Evolutionary conservation across 2,888 invertebrate genomes (phyloP), one percentile per base, ranked within the genome.

Genomic region (Rhopalosiphum nymphaeae): DNA sequence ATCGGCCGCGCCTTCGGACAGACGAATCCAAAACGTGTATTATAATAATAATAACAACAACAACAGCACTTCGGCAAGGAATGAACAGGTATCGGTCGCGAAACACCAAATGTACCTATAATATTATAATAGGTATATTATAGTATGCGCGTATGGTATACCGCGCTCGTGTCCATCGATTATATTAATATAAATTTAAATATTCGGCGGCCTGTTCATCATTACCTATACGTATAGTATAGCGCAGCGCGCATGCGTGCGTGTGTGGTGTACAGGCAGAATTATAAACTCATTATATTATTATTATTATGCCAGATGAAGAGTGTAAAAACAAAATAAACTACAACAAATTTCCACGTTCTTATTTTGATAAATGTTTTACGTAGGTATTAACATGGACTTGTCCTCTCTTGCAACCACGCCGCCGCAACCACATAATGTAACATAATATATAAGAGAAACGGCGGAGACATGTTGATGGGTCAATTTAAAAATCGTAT

Each of bases 401-500:
- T 90, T 86, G 61, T 93, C 26, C 89, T 57, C 78, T 57, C 85
- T 84, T 61, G 46, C 44, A 36, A 85, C 57, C 86, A 36, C 87
- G 85, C 46, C 57, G 85, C 92, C 87, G 89, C 56, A 21, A 53
- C 85, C 61, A 46, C 42, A 78, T 89, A 86, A 93, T 89, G 36
- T 36, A 56, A 92, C 87, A 91, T 44, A 53, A 91, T 78, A 89
- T 61, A 78, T 88, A 88, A 44, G 57, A 85, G 89, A 89, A 84
- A 84, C 84, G 89, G 56, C 78, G 86, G 85, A 56, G 93, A 94
- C 93, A 86, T 61, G 93, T 90, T 94, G 93, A 94, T 94, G 93
- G 93, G 93, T 94, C 90, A 94, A 94, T 94, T 94, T 90, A 90
- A 94, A 94, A 94, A 90, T 94, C 61, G 89, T 94, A 94, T 94